phyloP scores from a whole-genome alignment of 1,140 invertebrate genomes.

The Pristionchus pacificus region DNA sequence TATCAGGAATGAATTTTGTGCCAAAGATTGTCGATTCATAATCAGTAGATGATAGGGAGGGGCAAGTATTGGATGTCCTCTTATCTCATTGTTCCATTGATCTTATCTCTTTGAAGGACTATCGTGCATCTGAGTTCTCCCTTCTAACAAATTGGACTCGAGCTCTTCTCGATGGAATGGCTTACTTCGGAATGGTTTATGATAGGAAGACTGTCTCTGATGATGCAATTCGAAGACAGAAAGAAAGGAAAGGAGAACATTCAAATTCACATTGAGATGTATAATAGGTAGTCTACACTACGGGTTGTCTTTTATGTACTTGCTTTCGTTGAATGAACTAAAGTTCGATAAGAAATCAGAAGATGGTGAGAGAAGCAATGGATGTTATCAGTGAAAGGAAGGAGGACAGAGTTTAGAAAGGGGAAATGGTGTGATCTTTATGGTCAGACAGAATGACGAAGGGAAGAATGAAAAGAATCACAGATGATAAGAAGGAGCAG shows the following conservation, averaged over 20 bases:
- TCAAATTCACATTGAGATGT: background rate
- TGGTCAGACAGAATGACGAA: background rate
- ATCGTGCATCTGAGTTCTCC: conserved; percentile 75
- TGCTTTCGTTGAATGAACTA: no score
- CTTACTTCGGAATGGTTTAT: conserved; percentile 75
- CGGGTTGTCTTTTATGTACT: background rate
- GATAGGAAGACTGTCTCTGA: conserved; percentile 67
- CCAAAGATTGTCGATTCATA: no score
- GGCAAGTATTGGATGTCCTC: no score
- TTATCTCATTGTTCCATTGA: no score
- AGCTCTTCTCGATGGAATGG: conserved; percentile 73
- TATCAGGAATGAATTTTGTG: no score
- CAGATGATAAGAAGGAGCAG: background rate
- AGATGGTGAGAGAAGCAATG: background rate
- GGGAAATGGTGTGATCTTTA: background rate
- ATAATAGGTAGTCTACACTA: background rate
- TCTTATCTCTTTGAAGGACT: no score
- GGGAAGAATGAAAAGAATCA: background rate
- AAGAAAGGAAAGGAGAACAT: background rate
- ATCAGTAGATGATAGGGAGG: no score
- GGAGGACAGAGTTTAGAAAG: background rate
- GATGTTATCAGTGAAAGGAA: background rate
- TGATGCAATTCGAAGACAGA: background rate
- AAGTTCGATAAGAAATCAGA: background rate
- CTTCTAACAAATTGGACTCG: conserved; percentile 76